These are phyloP conservation scores for Campylomormyrus numenius DNA, from an alignment of 2,113 vertebrate species.

Conservation along the genomic window DNA sequence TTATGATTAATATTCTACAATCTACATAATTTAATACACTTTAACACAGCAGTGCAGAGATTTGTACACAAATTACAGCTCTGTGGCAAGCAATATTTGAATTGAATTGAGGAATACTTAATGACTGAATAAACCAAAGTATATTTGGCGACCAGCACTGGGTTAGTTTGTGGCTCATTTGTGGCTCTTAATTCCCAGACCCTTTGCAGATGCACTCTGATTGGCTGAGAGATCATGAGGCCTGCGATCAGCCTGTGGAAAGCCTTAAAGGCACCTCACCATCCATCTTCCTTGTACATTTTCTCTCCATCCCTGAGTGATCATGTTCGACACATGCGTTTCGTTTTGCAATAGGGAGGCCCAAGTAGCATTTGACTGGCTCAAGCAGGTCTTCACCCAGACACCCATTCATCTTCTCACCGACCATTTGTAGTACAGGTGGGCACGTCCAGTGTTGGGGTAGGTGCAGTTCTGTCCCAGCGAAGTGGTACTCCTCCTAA, in stretches of 20 bases:
- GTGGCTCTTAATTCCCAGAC: not conserved
- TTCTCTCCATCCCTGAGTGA: not conserved
- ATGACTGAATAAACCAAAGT: not conserved
- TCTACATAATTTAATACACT: not conserved
- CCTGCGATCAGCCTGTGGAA: not conserved
- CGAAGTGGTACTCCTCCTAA: too few relatives aligned
- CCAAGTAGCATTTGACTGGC: not conserved
- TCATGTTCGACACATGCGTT: not conserved
- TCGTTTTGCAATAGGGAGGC: not conserved
- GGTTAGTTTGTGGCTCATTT: not conserved
- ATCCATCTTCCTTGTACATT: not conserved
- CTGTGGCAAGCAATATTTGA: not conserved
- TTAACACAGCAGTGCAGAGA: not conserved
- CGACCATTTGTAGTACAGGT: not conserved
- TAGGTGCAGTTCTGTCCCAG: too few relatives aligned
- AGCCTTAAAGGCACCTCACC: not conserved
- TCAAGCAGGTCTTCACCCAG: not conserved
- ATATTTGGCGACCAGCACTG: not conserved
- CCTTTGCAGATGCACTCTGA: not conserved
- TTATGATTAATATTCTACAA: not conserved
- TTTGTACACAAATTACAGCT: not conserved
- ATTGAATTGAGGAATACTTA: not conserved
- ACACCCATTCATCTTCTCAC: not conserved
- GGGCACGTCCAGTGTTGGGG: not conserved
- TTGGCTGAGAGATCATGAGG: not conserved